Base-by-base conservation (phyloP, 2,797 vertebrate genomes). In the Molossus molossus region DNA sequence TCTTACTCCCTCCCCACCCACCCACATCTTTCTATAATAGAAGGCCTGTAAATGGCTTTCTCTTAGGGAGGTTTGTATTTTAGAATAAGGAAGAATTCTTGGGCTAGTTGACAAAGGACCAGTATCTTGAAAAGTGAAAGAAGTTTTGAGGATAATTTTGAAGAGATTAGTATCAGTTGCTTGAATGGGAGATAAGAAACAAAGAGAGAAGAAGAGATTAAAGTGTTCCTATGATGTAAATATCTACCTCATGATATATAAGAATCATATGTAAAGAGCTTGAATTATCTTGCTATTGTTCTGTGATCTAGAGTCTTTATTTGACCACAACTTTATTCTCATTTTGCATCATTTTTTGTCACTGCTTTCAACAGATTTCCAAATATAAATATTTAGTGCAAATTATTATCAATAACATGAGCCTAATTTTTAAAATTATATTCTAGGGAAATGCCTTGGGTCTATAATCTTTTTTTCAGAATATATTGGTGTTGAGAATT, bases 311-410 rank as follows among this genome's bases (percentile, higher is more conserved):
- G 9, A 48, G 3, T 58, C 18, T 33, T 48, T 80, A 77, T 60
- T 77, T 45, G 12, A 76, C 7, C n/a, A 75, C 73, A 83, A 85
- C 57, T 82, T 72, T 6, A 67, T 64, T 62, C 13, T 48, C 81
- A 81, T 69, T 91, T 23, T 81, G 21, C 67, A 62, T 57, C 10
- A 62, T 33, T 20, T 79, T 76, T 48, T 40, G n/a, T 62, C 37
- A 85, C 18, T 94, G 3, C 5, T 87, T 94, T 91, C 1, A 90
- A 92, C 1, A 62, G 14, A 69, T 82, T 85, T 94, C 21, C 27
- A 91, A 77, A 73, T 33, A 81, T 6, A 67, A 76, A 81, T 3
- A 53, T 94, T 77, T 62, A 94, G 80, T 69, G n/a, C 1, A 58
- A 94, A 45, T 20, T n/a, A 1, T 29, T 94, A 53, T 10, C 57